phyloP scores from a whole-genome alignment of 2,797 vertebrate species.

The Remorina albescens region DNA sequence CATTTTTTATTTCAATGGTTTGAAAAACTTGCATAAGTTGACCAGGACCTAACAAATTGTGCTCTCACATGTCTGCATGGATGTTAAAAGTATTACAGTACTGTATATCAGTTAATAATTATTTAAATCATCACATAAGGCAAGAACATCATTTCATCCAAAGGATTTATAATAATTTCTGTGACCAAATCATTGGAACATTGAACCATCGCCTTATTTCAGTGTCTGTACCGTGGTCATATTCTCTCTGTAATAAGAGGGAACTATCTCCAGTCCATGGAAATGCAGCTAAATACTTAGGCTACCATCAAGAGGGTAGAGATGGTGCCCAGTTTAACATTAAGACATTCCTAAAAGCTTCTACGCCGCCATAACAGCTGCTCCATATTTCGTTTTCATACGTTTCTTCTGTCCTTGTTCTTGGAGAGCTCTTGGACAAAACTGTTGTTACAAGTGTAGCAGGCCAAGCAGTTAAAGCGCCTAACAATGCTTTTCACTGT shows the following conservation, averaged over 20 bases:
- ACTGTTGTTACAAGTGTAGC: constrained; percentile 55
- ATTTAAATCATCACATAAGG: constrained; percentile 1
- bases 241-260: constrained; percentile 23
- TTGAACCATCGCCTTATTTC: constrained; percentile 70
- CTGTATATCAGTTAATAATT: constrained; percentile 21
- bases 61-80: constrained; percentile 26
- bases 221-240: constrained; percentile 48
- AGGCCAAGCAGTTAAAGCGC: constrained; percentile 61
- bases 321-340: constrained; percentile 34
- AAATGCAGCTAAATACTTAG: constrained; percentile 52
- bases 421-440: constrained; percentile 60
- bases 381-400: constrained; percentile 26
- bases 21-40: constrained; percentile 10
- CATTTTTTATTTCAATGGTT: constrained; percentile 4
- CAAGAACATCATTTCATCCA: constrained; percentile 26
- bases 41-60: constrained; percentile 20
- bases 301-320: constrained; percentile 23
- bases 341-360: constrained; percentile 55
- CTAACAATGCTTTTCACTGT: constrained; percentile 70
- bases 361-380: constrained; percentile 29
- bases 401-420: constrained; percentile 37
- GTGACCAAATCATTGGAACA: constrained; percentile 29
- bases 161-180: constrained; percentile 8
- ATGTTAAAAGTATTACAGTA: constrained; percentile 27
- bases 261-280: constrained; percentile 30